Conservation (phyloP, 2,113 vertebrate species). For the Eurystomus gularis region DNA sequence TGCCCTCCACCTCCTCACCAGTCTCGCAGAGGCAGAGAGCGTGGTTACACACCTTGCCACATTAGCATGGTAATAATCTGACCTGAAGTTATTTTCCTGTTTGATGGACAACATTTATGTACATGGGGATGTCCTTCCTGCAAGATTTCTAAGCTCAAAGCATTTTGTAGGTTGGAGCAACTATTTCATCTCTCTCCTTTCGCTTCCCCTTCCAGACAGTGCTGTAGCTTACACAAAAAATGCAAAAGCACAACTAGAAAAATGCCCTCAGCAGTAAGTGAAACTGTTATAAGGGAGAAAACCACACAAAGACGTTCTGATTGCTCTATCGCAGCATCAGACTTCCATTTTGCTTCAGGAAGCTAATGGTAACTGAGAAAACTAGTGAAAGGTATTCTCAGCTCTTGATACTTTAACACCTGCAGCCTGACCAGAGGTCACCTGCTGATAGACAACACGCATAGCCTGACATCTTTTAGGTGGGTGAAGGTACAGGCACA, state of each 20-base stretch:
- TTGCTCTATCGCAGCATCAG: fast-evolving
- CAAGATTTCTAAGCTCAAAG: not conserved
- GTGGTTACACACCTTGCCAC: not conserved
- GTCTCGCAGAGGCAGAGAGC: not conserved
- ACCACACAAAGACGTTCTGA: not conserved
- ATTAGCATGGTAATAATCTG: not conserved
- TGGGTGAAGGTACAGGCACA: not conserved
- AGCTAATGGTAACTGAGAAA: not conserved
- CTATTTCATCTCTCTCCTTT: not conserved
- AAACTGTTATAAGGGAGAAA: not conserved
- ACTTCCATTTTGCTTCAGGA: not conserved
- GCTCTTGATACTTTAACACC: not conserved
- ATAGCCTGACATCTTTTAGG: not conserved
- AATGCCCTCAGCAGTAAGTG: not conserved
- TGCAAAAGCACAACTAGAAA: not conserved
- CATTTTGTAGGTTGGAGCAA: not conserved
- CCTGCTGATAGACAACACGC: not conserved
- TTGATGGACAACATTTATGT: not conserved
- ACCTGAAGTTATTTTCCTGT: not conserved
- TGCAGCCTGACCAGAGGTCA: not conserved
- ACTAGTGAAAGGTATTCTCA: not conserved
- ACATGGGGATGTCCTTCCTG: not conserved
- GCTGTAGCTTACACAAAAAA: not conserved
- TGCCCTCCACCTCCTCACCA: not conserved
- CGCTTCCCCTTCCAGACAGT: not conserved